A percentile compares a stretch with the other conserved stretches of the same genome.
Conservation (phyloP, 2,113 vertebrate species). For the Tricholaema leucomelas region DNA sequence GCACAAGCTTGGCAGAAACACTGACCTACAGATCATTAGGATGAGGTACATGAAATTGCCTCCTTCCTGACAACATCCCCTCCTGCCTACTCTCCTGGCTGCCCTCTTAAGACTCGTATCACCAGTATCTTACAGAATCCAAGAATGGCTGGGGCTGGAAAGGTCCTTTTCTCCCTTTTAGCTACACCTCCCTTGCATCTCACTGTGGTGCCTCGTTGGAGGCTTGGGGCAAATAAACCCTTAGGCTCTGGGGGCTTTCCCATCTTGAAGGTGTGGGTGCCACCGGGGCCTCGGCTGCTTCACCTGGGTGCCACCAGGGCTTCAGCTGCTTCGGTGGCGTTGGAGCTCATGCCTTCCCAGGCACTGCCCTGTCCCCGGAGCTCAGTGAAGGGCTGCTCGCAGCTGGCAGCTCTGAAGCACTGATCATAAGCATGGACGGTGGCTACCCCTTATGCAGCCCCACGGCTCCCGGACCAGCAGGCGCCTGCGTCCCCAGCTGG, state of each 20-base stretch:
- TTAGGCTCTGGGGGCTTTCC: background rate
- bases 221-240: background rate
- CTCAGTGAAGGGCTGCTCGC: background rate
- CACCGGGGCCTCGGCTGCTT: too few species aligned
- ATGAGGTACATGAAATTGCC: accelerated
- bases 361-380: background rate
- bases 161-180: background rate
- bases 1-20: background rate
- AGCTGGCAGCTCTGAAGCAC: too few species aligned
- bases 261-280: background rate
- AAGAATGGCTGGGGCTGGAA: too few species aligned
- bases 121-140: background rate
- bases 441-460: background rate
- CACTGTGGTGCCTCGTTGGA: background rate
- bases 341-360: background rate
- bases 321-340: too few species aligned
- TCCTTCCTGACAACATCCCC: background rate
- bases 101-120: background rate
- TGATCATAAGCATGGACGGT: background rate
- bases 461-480: background rate
- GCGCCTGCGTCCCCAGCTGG: background rate
- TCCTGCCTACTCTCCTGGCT: background rate
- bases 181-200: background rate
- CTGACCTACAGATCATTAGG: accelerated
- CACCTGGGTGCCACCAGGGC: too few species aligned